Base-by-base conservation (phyloP, 2,113 vertebrate species). In the Mustela nigripes region DNA sequence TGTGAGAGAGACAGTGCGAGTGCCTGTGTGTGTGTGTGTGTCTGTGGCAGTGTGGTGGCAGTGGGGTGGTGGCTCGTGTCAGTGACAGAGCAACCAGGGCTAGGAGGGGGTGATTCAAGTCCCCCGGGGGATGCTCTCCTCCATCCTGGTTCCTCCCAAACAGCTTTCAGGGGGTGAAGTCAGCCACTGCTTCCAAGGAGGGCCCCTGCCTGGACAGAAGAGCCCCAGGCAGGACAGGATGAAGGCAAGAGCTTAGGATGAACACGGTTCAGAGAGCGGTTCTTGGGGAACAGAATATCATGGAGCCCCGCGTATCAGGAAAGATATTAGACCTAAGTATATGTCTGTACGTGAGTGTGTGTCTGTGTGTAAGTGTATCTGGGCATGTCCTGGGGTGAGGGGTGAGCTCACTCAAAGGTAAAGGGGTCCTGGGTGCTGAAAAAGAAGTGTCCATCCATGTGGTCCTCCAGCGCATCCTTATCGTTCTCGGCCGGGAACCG, bases 381-480 rank as follows among this genome's bases (percentile, higher is more conserved):
- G 95, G 89, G 79, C 80, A 65, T 85, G 48, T 86, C 26, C n/a
- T 4, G 67, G 33, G 67, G 67, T 9, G 8, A 33, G 67, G 14
- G 63, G 33, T 95, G 98, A 96, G 7, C 33, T 98, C 97, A 98
- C 92, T 98, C 98, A 95, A 98, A 98, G 84, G 96, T 97, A 90
- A 98, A 98, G 48, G 98, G 98, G 65, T 98, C 98, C 65, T 98
- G 98, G 95, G 98, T 97, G 97, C 98, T 98, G 95, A 98, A 98
- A 89, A 98, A 98, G 96, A 98, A 98, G 89, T 98, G 98, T 94
- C 98, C 96, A 4, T 98, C 98, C 90, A 98, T 97, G 96, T 98
- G 98, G 21, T 98, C 94, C 87, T 98, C 98, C 95, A 98, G 79
- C 8, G 96, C 71, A 9, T 98, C 97, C 89, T 98, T 98, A 74